phyloP scores from a whole-genome alignment of 2,113 vertebrate genomes.

The Peucedramus taeniatus region DNA sequence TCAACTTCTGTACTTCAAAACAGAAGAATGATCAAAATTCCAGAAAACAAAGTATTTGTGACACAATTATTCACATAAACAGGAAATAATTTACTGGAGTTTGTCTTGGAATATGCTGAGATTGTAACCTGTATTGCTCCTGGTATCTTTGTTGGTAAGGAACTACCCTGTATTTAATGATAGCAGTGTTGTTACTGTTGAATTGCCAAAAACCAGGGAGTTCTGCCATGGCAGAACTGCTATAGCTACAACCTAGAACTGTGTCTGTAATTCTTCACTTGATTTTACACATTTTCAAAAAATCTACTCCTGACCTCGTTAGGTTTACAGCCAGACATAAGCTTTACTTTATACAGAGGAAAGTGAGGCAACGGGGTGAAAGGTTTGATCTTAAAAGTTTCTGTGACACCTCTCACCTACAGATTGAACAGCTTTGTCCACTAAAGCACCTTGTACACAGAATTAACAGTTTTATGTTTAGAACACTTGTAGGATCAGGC shows the following conservation, averaged over 20 bases:
- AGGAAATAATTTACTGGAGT: neutral
- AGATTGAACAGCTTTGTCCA: neutral
- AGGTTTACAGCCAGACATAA: neutral
- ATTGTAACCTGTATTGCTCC: neutral
- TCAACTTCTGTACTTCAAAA: neutral
- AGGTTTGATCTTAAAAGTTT: neutral
- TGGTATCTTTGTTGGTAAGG: neutral
- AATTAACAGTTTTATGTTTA: neutral
- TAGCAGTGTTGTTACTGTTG: rapidly evolving
- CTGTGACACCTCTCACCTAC: neutral
- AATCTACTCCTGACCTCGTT: neutral
- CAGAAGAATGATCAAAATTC: neutral
- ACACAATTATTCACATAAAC: neutral
- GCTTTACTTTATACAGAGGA: neutral
- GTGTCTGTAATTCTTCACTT: neutral
- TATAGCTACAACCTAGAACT: rapidly evolving
- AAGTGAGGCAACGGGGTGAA: neutral
- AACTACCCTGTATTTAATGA: neutral
- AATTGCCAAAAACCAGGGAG: neutral
- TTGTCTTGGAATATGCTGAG: neutral
- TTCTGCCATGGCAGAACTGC: neutral
- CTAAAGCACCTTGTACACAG: neutral
- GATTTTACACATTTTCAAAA: neutral
- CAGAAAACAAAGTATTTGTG: neutral
- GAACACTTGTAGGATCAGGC: neutral